Conservation (phyloP, 2,888 invertebrate genomes). For the Drosophila neutralis region DNA sequence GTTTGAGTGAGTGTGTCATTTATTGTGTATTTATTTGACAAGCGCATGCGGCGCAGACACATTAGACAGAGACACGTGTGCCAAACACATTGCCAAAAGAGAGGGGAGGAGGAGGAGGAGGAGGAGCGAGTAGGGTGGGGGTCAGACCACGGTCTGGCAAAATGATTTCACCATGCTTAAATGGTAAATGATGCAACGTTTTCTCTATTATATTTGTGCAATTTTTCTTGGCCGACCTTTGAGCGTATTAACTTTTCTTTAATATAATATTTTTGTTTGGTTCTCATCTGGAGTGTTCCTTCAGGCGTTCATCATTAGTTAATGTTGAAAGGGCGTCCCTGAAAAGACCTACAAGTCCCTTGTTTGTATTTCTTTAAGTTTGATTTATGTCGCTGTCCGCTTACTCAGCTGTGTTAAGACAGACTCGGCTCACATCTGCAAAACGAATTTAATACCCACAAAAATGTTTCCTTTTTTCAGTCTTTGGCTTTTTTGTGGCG, state of each 20-base stretch:
- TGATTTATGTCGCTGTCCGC: constrained; percentile 62
- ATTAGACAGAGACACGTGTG: constrained; percentile 46
- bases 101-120: background rate
- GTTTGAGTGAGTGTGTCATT: constrained; percentile 68
- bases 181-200: constrained; percentile 66
- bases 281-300: constrained; percentile 32
- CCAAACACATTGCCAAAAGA: background rate
- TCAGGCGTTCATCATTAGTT: constrained; percentile 57
- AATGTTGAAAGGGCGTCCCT: constrained; percentile 56
- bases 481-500: constrained; percentile 11
- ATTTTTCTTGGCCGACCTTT: constrained; percentile 46
- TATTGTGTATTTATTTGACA: constrained; percentile 75
- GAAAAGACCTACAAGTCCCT: constrained; percentile 7
- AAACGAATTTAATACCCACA: constrained; percentile 45
- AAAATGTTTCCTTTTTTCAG: constrained; percentile 26
- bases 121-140: background rate
- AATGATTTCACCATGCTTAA: constrained; percentile 43
- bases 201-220: constrained; percentile 49
- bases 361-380: constrained; percentile 59
- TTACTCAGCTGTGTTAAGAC: constrained; percentile 39
- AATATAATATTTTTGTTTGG: constrained; percentile 6
- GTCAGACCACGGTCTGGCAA: constrained; percentile 13
- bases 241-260: constrained; percentile 38
- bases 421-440: constrained; percentile 55
- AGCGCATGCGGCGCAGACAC: constrained; percentile 57